Base-by-base conservation (phyloP, 2,797 vertebrate species). In the Eptatretus atami region DNA sequence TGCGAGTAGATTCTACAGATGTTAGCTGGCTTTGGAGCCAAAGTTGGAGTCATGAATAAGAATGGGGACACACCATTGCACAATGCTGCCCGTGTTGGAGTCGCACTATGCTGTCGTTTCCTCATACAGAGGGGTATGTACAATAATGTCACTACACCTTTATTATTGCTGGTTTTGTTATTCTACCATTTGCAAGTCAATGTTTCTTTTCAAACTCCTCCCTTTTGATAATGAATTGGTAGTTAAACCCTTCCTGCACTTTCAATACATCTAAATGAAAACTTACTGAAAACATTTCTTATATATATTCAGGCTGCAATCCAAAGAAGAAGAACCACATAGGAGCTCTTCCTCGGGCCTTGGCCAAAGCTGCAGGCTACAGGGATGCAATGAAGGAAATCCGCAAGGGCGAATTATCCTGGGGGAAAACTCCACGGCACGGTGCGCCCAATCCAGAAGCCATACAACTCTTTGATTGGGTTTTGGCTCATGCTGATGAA, bases 381-480 rank as follows among this genome's bases (percentile, higher is more conserved):
- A 84, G 82, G 71, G 76, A 75, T 10, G 79, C 80, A 1, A 68
- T 67, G 44, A 75, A 77, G 65, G 83, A 82, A 67, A 68, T 96
- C 52, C 73, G 64, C 53, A 81, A 80, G 69, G 75, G 75, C 2
- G 86, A 90, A 67, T 70, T 69, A 4, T 68, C 68, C 1, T 74
- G 75, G 13, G 74, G 69, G 31, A 84, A 79, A 65, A 68, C 70
- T 15, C 67, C 68, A 9, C 73, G 72, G 52, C 66, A 73, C 1
- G 69, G 65, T 1, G 69, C 63, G 11, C 69, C 75, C 64, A 74
- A 78, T 44, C 74, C 71, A 6, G 79, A 78, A 11, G 78, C 77
- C 2, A 66, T 86, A 64, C 76, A 70, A 53, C 76, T 98, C 3
- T 82, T 93, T 0, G 87, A 95, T 66, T 98, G 90, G 90, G 82